phyloP scores from a whole-genome alignment of 2,888 invertebrate genomes.

The Acheta domesticus region DNA sequence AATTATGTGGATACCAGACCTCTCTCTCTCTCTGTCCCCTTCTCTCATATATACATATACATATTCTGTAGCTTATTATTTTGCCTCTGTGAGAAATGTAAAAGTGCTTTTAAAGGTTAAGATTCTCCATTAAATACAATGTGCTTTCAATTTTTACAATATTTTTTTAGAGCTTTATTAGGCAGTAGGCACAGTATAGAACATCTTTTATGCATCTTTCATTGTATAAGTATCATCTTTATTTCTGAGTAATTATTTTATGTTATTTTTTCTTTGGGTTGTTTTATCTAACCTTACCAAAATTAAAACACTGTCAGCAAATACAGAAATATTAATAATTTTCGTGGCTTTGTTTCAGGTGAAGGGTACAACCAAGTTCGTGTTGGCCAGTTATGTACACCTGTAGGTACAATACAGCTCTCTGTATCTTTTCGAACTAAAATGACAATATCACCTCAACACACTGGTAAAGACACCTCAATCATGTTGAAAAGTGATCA shows the following conservation, averaged over 20 bases:
- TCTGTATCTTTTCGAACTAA: constrained; percentile 85
- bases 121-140: background rate
- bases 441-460: constrained; percentile 84
- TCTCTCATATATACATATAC: no score
- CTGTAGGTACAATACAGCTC: constrained; percentile 77
- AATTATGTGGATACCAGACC: no score
- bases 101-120: background rate
- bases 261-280: no score
- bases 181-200: background rate
- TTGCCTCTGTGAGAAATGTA: no score
- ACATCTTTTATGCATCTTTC: background rate
- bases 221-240: background rate
- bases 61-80: no score
- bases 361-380: constrained; percentile 75
- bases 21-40: no score
- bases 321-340: background rate
- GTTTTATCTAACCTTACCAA: no score
- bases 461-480: constrained; percentile 61
- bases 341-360: constrained; percentile 51
- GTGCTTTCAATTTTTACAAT: background rate
- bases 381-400: constrained; percentile 83
- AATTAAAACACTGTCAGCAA: no score
- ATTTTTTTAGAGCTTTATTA: background rate
- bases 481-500: constrained; percentile 91
- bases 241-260: background rate